These are phyloP conservation scores for Otocyon megalotis DNA, from an alignment of 2,113 vertebrate genomes.

Conservation along the genomic window DNA sequence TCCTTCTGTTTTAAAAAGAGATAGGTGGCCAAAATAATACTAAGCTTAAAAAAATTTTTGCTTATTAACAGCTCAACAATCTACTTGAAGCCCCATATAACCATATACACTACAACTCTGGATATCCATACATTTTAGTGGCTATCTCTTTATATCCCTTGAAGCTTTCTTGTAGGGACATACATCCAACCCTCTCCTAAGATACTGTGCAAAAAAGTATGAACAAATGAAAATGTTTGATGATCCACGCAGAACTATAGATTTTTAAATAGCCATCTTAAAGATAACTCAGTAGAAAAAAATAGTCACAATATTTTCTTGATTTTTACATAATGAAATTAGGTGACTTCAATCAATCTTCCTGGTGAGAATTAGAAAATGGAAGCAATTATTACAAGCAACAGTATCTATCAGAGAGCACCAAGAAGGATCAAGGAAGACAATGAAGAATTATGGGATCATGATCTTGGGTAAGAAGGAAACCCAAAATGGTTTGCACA, in stretches of 20 bases:
- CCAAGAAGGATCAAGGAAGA: slow-evolving; percentile 10
- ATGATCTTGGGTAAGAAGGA: not conserved
- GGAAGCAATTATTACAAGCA: not conserved
- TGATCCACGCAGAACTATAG: not conserved
- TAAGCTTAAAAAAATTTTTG: not conserved
- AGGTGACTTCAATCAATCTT: not conserved
- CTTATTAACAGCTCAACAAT: not conserved
- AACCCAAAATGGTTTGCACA: not conserved
- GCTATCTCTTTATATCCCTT: not conserved
- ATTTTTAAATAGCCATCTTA: slow-evolving; percentile 36
- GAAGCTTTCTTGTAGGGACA: not conserved
- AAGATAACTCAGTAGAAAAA: slow-evolving; percentile 39
- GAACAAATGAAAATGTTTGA: slow-evolving; percentile 37
- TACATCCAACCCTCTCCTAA: not conserved
- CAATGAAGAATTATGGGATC: not conserved
- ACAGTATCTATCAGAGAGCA: slow-evolving; percentile 8
- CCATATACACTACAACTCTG: not conserved
- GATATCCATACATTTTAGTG: not conserved
- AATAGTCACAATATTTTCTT: not conserved
- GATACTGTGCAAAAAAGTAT: not conserved
- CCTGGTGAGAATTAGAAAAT: slow-evolving; percentile 16
- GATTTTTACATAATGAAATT: slow-evolving; percentile 32
- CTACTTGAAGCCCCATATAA: slow-evolving; percentile 43
- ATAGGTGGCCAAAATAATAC: slow-evolving; percentile 29
- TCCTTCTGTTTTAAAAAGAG: slow-evolving; percentile 15